Evolutionary conservation across 2,888 invertebrate species (phyloP).

Genomic region (Trachelus stipa): DNA sequence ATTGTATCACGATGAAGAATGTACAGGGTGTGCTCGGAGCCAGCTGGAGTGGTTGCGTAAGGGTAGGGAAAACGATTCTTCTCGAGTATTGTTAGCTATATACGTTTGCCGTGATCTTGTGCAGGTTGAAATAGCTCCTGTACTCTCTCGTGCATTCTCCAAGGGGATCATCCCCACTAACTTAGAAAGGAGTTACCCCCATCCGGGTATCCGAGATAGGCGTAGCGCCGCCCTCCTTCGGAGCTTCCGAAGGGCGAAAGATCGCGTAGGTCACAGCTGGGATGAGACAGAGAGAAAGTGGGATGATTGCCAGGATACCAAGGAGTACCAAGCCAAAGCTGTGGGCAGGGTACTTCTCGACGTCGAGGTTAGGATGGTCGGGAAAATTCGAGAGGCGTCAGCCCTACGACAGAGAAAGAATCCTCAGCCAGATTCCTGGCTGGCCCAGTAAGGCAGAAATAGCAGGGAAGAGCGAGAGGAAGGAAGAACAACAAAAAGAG

Average conservation of each 20-base stretch:
- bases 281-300: neutral
- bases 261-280: neutral
- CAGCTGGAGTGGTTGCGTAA: neutral
- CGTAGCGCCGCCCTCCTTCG: neutral
- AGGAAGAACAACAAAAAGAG: neutral
- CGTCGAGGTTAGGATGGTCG: no score
- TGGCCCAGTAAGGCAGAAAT: neutral
- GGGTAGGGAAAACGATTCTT: neutral
- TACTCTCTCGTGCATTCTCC: neutral
- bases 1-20: neutral
- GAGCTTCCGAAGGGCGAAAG: neutral
- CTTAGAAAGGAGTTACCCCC: neutral
- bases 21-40: neutral
- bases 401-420: neutral
- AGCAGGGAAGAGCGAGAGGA: neutral
- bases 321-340: neutral
- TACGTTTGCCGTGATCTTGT: neutral
- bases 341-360: neutral
- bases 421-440: neutral
- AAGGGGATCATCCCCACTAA: neutral
- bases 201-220: neutral
- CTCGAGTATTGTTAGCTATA: neutral
- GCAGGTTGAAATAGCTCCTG: neutral
- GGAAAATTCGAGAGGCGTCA: neutral
- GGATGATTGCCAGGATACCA: neutral